phyloP scores from a whole-genome alignment of 1,140 invertebrate species.

The Tetragonula clypearis region DNA sequence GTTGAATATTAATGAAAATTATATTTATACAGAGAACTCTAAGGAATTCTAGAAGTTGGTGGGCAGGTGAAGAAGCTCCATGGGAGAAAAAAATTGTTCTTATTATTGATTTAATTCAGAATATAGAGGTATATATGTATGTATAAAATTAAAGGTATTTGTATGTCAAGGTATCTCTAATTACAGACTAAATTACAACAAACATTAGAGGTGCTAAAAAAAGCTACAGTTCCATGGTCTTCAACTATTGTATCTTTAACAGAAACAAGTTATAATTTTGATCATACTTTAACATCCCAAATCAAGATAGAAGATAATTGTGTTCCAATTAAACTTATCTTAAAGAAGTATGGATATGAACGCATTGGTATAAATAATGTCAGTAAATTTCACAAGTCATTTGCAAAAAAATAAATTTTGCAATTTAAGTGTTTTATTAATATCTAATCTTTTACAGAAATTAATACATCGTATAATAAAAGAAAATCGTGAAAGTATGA shows the following conservation, averaged over 20 bases:
- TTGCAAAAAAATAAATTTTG: neutral
- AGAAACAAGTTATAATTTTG: slow-evolving; percentile 63
- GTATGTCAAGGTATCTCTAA: neutral
- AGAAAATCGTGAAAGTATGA: slow-evolving; percentile 63
- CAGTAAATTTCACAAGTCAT: slow-evolving; percentile 38
- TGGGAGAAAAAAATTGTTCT: slow-evolving; percentile 73
- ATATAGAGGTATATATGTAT: slow-evolving; percentile 66
- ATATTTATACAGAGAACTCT: slow-evolving; percentile 65
- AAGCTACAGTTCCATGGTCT: slow-evolving; percentile 76
- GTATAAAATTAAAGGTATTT: neutral
- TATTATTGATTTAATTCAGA: slow-evolving; percentile 68
- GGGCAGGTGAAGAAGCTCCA: slow-evolving; percentile 72
- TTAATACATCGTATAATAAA: slow-evolving; percentile 73
- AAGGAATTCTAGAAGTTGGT: slow-evolving; percentile 71
- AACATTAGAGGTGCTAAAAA: slow-evolving; percentile 71
- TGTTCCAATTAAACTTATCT: slow-evolving; percentile 71
- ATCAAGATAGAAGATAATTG: slow-evolving; percentile 70
- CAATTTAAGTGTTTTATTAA: neutral
- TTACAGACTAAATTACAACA: slow-evolving; percentile 70
- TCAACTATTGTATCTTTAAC: slow-evolving; percentile 65
- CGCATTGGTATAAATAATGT: slow-evolving; percentile 71
- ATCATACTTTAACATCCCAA: slow-evolving; percentile 69
- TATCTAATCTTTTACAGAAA: slow-evolving; percentile 54
- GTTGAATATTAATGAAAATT: slow-evolving; percentile 25
- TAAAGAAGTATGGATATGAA: slow-evolving; percentile 76